Evolutionary conservation across 2,113 vertebrate genomes (phyloP), one percentile per base, ranked within the genome.

Genomic region (Lycocorax pyrrhopterus): DNA sequence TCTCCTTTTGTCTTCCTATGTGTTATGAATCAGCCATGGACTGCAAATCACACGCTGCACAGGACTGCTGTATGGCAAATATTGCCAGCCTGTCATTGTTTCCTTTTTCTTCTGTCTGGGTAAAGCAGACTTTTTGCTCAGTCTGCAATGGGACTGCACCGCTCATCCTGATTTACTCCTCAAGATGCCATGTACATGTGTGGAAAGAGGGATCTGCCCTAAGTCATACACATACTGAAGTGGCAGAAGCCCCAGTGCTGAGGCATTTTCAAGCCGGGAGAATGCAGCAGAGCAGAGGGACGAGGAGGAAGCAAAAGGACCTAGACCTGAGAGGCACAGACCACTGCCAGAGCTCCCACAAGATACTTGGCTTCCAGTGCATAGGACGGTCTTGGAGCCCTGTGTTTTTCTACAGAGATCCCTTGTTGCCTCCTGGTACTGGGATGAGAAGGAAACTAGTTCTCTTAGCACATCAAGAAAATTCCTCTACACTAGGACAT

Each of bases 131-230:
- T 19, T 64, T 44, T 60, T 52, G 6, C 44, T 60, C 29, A 41
- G 13, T 53, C 37, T 79, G 17, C 7, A 14, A 6, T 0, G 1
- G 9, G 14, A 55, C 20, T 52, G 8, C 23, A 23, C 27, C 53
- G 13, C 13, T 75, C 2, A 25, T 32, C 33, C 33, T 66, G 46
- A 56, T 69, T 79, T 79, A 53, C 25, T 43, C 9, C 15, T 64
- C 33, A 39, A 49, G 27, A 49, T 10, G 5, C n/a, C 47, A 71
- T 1, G 3, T 2, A 4, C 0, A 0, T 2, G 7, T 1, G 1
- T 51, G 15, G 35, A 74, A 84, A 82, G 35, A 81, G 18, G 6
- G 4, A 58, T 58, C 43, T 93, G 7, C 18, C 37, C 22, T 23
- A 79, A 62, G 6, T 62, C 41, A 20, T 16, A 20, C 6, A 1